These are phyloP conservation scores for Callospermophilus lateralis DNA, from an alignment of 2,113 vertebrate species.

Conservation along the genomic window DNA sequence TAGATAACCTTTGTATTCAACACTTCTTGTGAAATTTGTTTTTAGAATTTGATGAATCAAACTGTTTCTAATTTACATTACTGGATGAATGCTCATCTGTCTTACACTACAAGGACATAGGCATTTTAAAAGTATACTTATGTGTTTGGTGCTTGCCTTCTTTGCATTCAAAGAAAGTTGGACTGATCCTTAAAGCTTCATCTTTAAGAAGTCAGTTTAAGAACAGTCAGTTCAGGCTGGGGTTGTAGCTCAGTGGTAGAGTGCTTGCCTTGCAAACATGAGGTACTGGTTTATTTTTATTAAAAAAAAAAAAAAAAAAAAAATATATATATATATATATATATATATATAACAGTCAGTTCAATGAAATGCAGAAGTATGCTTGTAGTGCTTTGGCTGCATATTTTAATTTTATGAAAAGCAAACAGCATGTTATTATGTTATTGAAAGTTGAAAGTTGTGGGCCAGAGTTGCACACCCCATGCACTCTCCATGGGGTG, in stretches of 20 bases:
- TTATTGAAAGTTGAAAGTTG: background rate
- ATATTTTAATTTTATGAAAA: conserved; percentile 30
- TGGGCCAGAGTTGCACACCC: too few relatives aligned
- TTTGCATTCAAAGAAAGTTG: background rate
- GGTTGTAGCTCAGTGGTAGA: too few relatives aligned
- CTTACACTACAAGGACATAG: background rate
- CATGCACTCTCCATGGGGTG: too few relatives aligned
- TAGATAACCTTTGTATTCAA: background rate
- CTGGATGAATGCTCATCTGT: background rate
- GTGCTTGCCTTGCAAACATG: too few relatives aligned
- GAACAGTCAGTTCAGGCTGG: background rate
- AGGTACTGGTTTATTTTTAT: too few relatives aligned
- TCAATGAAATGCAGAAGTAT: background rate
- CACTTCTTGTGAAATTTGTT: background rate
- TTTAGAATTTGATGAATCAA: conserved; percentile 42
- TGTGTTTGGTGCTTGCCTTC: background rate
- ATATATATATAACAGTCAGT: background rate
- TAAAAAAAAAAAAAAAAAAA: too few relatives aligned
- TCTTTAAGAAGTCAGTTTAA: background rate
- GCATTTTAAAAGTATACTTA: background rate
- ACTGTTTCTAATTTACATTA: background rate
- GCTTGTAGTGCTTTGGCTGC: background rate
- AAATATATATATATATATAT: too few relatives aligned
- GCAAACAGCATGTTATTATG: background rate
- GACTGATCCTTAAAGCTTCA: background rate